Evolutionary conservation across 2,113 vertebrate genomes (phyloP), one percentile per base, ranked within the genome.

Genomic region (Chitala chitala): DNA sequence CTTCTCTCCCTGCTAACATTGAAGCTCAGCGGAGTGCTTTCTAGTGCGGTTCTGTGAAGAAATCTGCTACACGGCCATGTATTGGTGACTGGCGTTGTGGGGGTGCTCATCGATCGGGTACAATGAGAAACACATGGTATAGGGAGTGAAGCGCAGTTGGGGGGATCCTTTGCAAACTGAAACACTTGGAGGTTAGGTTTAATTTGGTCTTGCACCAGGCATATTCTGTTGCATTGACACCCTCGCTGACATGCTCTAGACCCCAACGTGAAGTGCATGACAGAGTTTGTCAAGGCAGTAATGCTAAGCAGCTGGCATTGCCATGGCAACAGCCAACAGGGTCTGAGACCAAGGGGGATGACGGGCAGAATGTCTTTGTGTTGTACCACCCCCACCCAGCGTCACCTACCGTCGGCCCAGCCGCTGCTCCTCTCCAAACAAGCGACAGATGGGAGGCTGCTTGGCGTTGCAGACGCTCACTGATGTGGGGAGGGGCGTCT

Each of bases 271-370:
- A 33, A 64, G 65, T 5, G 36, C 4, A 38, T 13, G 5, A 79
- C 82, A 70, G 71, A 73, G 46, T 74, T 79, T 75, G 78, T 76
- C 74, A 80, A 38, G 78, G 13, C 81, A 77, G 78, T 82, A 17
- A 72, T 78, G 40, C 80, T 75, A 78, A 80, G 77, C 84, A 79
- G 83, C 78, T 78, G 76, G 77, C 78, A 78, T 92, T 87, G 82
- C 89, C 85, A 89, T 92, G 86, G 91, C 83, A 90, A 92, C 83
- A 58, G 78, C 58, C 79, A n/a, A 4, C 4, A 13, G 81, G 84
- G 79, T 86, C 58, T 75, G 84, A 83, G 74, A 84, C 86, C 80
- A 76, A 81, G 87, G 76, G 78, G 82, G 76, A 77, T 89, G 86
- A 83, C 79, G 87, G 83, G 81, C 72, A 75, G 77, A 66, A 50